Conservation (phyloP, 2,113 vertebrate species). For the Corynorhinus townsendii region DNA sequence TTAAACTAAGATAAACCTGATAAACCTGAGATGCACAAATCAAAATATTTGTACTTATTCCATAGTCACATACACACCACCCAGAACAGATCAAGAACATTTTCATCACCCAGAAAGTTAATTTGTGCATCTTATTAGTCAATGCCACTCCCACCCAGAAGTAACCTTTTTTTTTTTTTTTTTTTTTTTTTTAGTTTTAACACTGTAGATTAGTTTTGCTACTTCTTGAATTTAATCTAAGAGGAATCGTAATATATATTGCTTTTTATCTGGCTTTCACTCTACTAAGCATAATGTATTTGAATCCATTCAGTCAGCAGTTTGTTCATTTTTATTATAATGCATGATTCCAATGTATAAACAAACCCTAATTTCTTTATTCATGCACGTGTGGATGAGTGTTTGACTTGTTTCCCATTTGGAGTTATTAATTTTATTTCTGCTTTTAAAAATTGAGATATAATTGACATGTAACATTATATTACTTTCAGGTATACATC, state of each 20-base stretch:
- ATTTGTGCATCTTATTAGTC: background rate
- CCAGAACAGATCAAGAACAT: background rate
- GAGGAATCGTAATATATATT: background rate
- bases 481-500: background rate
- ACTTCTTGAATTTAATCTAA: background rate
- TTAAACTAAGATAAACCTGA: background rate
- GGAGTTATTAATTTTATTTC: background rate
- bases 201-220: background rate
- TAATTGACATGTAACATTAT: background rate
- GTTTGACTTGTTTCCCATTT: background rate
- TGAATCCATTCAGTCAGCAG: background rate
- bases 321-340: background rate
- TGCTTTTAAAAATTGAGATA: background rate
- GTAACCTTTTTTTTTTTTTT: background rate
- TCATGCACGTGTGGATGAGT: background rate
- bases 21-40: background rate
- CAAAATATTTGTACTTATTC: background rate
- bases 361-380: constrained; percentile 12
- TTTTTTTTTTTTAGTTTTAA: background rate
- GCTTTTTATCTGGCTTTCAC: background rate
- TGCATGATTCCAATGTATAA: background rate
- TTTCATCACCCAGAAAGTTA: background rate
- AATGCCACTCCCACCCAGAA: background rate
- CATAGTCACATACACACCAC: background rate
- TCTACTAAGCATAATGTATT: background rate